Evolutionary conservation across 1,140 invertebrate genomes (phyloP), one percentile per base, ranked within the genome.

Genomic region (Vollenhovia emeryi): DNA sequence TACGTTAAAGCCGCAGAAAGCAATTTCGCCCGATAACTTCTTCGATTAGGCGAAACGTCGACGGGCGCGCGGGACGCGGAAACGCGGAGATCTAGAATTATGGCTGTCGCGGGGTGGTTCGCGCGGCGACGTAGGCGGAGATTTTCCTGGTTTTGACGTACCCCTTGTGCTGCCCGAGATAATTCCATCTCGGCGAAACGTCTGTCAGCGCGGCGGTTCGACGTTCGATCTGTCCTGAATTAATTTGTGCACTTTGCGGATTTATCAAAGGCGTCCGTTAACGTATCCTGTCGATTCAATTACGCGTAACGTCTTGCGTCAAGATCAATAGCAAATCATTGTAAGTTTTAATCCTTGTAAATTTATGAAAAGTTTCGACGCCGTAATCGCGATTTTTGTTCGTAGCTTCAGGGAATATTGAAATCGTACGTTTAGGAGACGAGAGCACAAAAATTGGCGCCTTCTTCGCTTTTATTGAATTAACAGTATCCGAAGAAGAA

Each of bases 1-100:
- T 66, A 59, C 36, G 69, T 55, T 69, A 52, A 85, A 86, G 76
- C 88, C 85, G 71, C 73, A 59, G 88, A 90, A 90, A 87, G 88
- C 87, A 90, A 89, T 90, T 90, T 89, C 68, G 80, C 27, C 82
- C 71, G 89, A 89, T 87, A 87, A 90, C 88, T 87, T 87, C 57
- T 89, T 78, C 84, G 85, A 85, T 89, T 89, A 86, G 30, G 33
- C 86, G 57, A 66, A 82, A 87, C 40, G 73, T 74, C 78, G 50
- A 57, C 78, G 64, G 15, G 2, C 24, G 30, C 30, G 27, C 11
- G n/a, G 13, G 3, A n/a, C 36, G n/a, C 18, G 43, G 13, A 21
- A n/a, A 24, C 9, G 62, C 21, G 30, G 76, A 45, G 43, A 73
- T 82, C 36, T 15, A 21, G 24, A 80, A 80, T 80, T 71, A 71